Base-by-base conservation (phyloP, 2,113 vertebrate species). In the Pollimyrus isidori region DNA sequence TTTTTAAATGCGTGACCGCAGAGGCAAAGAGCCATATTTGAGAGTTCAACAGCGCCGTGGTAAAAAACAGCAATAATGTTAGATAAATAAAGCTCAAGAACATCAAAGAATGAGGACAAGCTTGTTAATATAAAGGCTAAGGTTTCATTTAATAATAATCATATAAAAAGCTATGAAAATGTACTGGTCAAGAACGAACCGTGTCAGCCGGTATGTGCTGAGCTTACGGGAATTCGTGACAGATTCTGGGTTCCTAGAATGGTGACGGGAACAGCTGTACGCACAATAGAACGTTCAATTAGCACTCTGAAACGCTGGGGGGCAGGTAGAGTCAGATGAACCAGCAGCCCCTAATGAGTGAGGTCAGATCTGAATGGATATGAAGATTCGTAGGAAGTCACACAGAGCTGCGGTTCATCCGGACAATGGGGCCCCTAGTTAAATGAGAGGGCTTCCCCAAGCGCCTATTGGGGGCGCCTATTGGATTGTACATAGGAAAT, bases 381-480 rank as follows among this genome's bases (percentile, higher is more conserved):
- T 83, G 39, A 83, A 84, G 45, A 82, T 53, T 52, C 23, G 45
- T 26, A 56, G 86, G 69, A 84, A 88, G 19, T 35, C 6, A 84
- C 69, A 89, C 46, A 80, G 84, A 53, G 84, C 86, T 83, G 62
- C 17, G 45, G 30, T 84, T 42, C 80, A 87, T 73, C 39, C 23
- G 53, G 62, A 90, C 86, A 90, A 90, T 87, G 86, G 35, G 39
- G 86, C 73, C 35, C 45, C 26, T 88, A 35, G 35, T 48, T 56
- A 83, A 88, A 90, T 90, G 87, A 73, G 86, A 42, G 35, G 93
- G 94, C 92, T 94, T 93, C 95, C 90, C 93, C 93, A 92, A 94
- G 95, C 50, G 95, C 95, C 94, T 94, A 95, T 95, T 95, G 94
- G 93, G 35, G 35, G 35, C 1, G 92, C 92, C 92, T 92, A 35